Evolutionary conservation across 2,113 vertebrate species (phyloP), one percentile per base, ranked within the genome.

Genomic region (Gambusia holbrooki): DNA sequence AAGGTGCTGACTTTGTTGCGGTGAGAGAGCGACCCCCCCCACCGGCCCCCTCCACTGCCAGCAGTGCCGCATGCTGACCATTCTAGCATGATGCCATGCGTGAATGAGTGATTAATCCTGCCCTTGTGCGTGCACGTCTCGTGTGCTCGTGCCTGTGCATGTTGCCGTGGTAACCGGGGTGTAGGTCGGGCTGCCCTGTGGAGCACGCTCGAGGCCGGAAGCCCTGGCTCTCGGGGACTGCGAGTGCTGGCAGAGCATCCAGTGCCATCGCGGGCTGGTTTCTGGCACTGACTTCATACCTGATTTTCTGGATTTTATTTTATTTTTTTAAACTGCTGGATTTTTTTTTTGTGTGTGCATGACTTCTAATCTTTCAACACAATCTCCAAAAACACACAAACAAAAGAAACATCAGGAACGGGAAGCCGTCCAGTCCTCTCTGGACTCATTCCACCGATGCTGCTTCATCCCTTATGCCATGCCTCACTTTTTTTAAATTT

Each of bases 111-210:
- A 87, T 74, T 89, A 77, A 84, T 73, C 84, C 77, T 76, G 61
- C 65, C 32, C 40, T 37, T 67, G 64, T 73, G 14, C 67, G 73
- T 75, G 66, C 25, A 33, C 27, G 62, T 73, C 45, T 66, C 33
- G 29, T 69, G 62, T 82, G 65, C 82, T 51, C 71, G 32, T 84
- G 83, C 76, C 35, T 81, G 69, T 73, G 51, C 60, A 64, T 33
- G 86, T 91, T 90, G 89, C 89, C 64, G 90, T 87, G 84, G 90
- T 83, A 80, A 92, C 83, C 25, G 71, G 65, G 78, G 86, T 80
- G 73, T 81, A 85, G 88, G 85, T 75, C 83, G 62, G 70, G 82
- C 70, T 80, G 64, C 73, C 85, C 89, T 73, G 62, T 17, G 45
- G 82, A 89, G 85, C 88, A 71, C 66, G 69, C 85, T 89, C 48